Conservation (phyloP, 2,888 invertebrate genomes). For the Chrysodeixis includens region DNA sequence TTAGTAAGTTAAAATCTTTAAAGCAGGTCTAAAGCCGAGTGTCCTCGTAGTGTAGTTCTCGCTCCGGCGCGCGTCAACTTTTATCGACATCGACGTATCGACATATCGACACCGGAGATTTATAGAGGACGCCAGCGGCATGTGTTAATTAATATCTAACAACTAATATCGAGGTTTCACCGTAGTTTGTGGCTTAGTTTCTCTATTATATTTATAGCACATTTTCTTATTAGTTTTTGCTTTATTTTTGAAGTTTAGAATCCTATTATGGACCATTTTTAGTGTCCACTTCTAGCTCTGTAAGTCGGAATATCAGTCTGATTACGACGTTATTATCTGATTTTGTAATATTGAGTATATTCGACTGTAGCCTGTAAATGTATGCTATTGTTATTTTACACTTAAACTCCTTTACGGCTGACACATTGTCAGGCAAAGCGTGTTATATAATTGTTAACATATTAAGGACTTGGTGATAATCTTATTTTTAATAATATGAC, state of each 20-base stretch:
- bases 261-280: not conserved
- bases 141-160: slow-evolving; percentile 84
- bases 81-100: slow-evolving; percentile 71
- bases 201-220: slow-evolving; percentile 32
- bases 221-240: slow-evolving; percentile 5
- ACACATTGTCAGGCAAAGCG: no score
- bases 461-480: no score
- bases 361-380: no score
- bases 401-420: no score
- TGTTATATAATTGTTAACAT: no score
- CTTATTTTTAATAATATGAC: no score
- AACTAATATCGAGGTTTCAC: slow-evolving; percentile 63
- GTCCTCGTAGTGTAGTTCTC: slow-evolving; percentile 57
- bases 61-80: slow-evolving; percentile 56
- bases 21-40: slow-evolving; percentile 41
- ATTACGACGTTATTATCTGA: no score
- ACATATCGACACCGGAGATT: slow-evolving; percentile 78
- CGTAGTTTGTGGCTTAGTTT: slow-evolving; percentile 31
- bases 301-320: no score
- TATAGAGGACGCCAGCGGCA: slow-evolving; percentile 75
- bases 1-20: slow-evolving; percentile 39
- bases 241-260: not conserved
- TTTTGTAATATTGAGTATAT: no score
- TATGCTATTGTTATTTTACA: no score
- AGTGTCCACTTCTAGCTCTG: no score